A percentile compares a stretch with the other conserved stretches of the same genome.
phyloP scores from a whole-genome alignment of 2,888 invertebrate genomes.

The Aphidoletes aphidimyza region DNA sequence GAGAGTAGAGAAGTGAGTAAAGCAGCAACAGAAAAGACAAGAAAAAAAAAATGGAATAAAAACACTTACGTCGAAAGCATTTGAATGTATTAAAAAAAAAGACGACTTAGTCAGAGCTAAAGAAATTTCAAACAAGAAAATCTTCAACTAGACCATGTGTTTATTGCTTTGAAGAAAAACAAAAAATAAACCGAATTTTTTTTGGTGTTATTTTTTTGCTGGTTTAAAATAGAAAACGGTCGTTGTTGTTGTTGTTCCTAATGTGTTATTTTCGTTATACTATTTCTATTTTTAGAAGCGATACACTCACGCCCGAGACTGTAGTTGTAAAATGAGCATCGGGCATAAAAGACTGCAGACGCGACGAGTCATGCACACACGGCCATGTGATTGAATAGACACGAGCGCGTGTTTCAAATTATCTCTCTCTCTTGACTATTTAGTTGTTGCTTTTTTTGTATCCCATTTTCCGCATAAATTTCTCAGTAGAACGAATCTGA shows the following conservation, averaged over 20 bases:
- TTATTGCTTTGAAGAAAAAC: background rate
- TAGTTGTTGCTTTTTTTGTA: background rate
- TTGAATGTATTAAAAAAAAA: background rate
- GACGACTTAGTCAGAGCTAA: background rate
- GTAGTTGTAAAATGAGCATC: background rate
- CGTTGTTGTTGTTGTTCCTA: background rate
- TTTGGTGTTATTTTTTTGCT: conserved; percentile 10
- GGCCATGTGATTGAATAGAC: conserved; percentile 5
- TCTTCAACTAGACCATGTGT: background rate
- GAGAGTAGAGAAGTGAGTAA: background rate
- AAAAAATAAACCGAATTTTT: background rate
- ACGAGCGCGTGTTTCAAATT: conserved; percentile 39
- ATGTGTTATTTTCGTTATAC: conserved; percentile 4
- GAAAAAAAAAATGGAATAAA: background rate
- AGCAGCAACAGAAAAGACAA: background rate
- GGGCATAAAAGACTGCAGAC: conserved; percentile 3
- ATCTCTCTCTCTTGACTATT: background rate
- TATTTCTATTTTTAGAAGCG: background rate
- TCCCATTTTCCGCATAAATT: conserved; percentile 46
- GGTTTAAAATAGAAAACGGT: background rate
- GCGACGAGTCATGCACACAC: conserved; percentile 12
- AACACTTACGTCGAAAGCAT: background rate
- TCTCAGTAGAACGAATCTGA: conserved; percentile 9
- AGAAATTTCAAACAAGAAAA: background rate
- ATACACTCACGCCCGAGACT: background rate